Percentiles rank a stretch among this genome's conserved stretches.
These are phyloP conservation scores for Grammomys dolichurus DNA, from an alignment of 2,113 vertebrate genomes.

Conservation along the genomic window DNA sequence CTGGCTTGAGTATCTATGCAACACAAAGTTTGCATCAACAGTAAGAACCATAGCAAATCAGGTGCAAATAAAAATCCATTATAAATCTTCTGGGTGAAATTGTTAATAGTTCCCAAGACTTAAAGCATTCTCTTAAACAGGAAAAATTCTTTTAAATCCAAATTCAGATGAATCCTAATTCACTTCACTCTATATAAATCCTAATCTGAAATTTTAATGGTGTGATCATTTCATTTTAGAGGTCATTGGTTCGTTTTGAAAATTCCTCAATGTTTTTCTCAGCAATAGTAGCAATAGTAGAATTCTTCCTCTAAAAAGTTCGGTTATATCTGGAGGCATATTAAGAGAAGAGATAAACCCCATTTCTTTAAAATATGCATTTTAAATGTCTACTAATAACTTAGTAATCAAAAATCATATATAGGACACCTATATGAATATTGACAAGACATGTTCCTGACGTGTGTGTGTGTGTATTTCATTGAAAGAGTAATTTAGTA, in stretches of 20 bases:
- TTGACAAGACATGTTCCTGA: slow-evolving; percentile 72
- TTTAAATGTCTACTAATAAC: slow-evolving; percentile 68
- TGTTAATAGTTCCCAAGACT: neutral
- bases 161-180: slow-evolving; percentile 50
- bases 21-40: neutral
- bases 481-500: slow-evolving; percentile 58
- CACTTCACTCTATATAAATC: slow-evolving; percentile 64
- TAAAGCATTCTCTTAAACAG: slow-evolving; percentile 8
- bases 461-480: slow-evolving; percentile 61
- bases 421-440: slow-evolving; percentile 70
- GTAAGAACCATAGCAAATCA: slow-evolving; percentile 53
- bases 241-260: slow-evolving; percentile 48
- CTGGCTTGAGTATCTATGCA: neutral
- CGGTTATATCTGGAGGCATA: neutral
- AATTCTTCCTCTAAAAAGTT: slow-evolving; percentile 35
- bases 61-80: neutral
- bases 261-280: slow-evolving; percentile 30
- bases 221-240: slow-evolving; percentile 68
- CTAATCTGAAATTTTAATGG: slow-evolving; percentile 43
- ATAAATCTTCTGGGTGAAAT: slow-evolving; percentile 16
- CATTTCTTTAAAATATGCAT: slow-evolving; percentile 58
- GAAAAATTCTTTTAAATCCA: slow-evolving; percentile 19
- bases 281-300: slow-evolving; percentile 15
- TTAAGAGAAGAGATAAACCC: neutral
- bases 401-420: slow-evolving; percentile 36